Base-by-base conservation (phyloP, 2,888 invertebrate genomes). In the Ichneumoninae sp. region DNA sequence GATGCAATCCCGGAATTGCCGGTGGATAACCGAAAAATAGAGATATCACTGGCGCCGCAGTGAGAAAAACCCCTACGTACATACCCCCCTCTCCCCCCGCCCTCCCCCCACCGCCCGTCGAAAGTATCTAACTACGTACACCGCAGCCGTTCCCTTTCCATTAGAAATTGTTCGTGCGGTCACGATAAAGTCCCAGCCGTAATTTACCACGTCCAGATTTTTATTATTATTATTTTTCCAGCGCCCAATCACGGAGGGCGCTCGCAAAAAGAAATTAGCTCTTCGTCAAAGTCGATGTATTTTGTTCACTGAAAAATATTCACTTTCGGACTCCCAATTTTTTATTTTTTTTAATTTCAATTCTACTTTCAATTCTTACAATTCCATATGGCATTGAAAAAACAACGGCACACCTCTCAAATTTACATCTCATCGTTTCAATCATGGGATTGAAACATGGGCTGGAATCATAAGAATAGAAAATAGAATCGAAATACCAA, bases 21-120 rank as follows among this genome's bases (percentile, higher is more conserved):
- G 40, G 60, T 70, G 84, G 84, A 75, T 78, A 81, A 84, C 77
- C 81, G 65, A 81, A 84, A 84, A 84, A 78, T 81, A 81, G 73
- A 84, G 81, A 75, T 81, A 84, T 78, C 73, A 40, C 63, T 19
- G 30, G n/a, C 26, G 22, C 19, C 30, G 47, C 44, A 36, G 57
- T 8, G n/a, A 36, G 54, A 71, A 50, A 16, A 79, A 65, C 40
- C 6, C 66, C 52, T 57, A 36, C 52, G 30, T 30, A 65, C 75
- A 36, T 44, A 76, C 44, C 52, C 52, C 47, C 19, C 22, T 65
- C 6, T 6, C 1, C 3, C 40, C 44, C 3, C n/a, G n/a, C n/a
- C n/a, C n/a, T n/a, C 66, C 6, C 1, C 8, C 3, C 40, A 10
- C 3, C 30, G 0, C 3, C 30, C 30, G 30, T 30, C 65, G 74